Evolutionary conservation across 2,113 vertebrate genomes (phyloP).

Genomic region (Narcine bancroftii): DNA sequence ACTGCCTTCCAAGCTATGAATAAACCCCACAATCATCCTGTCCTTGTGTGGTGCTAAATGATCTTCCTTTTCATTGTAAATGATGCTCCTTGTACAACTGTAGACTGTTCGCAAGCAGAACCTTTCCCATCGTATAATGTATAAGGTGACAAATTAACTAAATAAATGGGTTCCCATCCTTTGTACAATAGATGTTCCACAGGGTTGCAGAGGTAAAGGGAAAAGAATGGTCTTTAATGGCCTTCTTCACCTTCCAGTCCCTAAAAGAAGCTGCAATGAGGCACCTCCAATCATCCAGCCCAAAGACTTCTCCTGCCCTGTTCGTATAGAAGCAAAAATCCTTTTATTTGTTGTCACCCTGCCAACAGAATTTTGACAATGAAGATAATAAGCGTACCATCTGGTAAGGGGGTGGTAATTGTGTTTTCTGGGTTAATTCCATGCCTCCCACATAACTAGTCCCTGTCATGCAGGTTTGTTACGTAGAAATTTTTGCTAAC

Average conservation of each 20-base stretch:
- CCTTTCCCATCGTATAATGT: too few relatives aligned
- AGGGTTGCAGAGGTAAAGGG: background rate
- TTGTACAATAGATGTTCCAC: background rate
- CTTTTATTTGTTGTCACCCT: background rate
- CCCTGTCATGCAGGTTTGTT: conserved; percentile 7
- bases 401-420: background rate
- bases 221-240: too few relatives aligned
- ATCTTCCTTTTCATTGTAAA: too few relatives aligned
- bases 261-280: background rate
- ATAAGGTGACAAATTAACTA: too few relatives aligned
- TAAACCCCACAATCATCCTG: too few relatives aligned
- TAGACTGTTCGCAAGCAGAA: too few relatives aligned
- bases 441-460: background rate
- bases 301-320: background rate
- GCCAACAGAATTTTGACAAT: background rate
- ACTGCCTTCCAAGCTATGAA: too few relatives aligned
- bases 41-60: too few relatives aligned
- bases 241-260: too few relatives aligned
- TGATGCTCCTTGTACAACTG: too few relatives aligned
- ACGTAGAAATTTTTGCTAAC: background rate
- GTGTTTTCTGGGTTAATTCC: background rate
- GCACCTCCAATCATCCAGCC: background rate
- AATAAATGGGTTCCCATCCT: background rate
- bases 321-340: background rate
- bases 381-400: background rate